Percentiles rank a stretch among this genome's conserved stretches.
phyloP scores from a whole-genome alignment of 2,888 invertebrate genomes.

The Drosophila nr. perissopoda region DNA sequence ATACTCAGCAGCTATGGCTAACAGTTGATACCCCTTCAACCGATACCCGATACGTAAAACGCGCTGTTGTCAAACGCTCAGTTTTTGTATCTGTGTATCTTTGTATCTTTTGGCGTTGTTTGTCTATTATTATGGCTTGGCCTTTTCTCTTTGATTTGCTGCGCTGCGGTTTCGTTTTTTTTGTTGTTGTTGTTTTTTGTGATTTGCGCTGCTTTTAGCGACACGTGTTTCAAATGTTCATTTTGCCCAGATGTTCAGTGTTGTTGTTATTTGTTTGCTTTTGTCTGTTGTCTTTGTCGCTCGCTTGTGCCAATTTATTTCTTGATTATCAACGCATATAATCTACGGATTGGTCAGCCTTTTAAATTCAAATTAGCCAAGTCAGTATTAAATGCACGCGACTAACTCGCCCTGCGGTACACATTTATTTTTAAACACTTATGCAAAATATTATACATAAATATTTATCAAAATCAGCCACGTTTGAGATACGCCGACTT shows the following conservation, averaged over 20 bases:
- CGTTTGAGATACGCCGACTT: constrained; percentile 27
- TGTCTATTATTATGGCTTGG: constrained; percentile 41
- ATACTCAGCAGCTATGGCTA: not conserved
- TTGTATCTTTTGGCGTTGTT: constrained; percentile 32
- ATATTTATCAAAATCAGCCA: constrained; percentile 1
- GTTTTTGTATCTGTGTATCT: constrained; percentile 29
- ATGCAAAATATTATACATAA: not conserved
- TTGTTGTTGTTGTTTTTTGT: constrained; percentile 13
- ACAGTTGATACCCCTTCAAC: no score
- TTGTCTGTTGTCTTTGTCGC: constrained; percentile 31
- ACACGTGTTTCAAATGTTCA: constrained; percentile 78
- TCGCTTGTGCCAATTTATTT: constrained; percentile 73
- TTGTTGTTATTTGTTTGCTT: constrained; percentile 9
- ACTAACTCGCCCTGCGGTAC: constrained; percentile 39
- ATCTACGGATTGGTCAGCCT: constrained; percentile 70
- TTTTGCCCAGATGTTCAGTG: constrained; percentile 37
- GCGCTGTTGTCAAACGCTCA: constrained; percentile 48
- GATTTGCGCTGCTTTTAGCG: constrained; percentile 55
- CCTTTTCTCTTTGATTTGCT: constrained; percentile 52
- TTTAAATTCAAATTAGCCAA: constrained; percentile 75
- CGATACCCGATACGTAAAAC: constrained; percentile 5
- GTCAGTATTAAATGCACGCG: constrained; percentile 71
- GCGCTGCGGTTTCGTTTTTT: constrained; percentile 54
- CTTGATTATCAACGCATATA: constrained; percentile 67
- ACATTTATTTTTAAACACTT: not conserved